Percentiles rank a stretch among this genome's conserved stretches.
Conservation (phyloP, 2,888 invertebrate genomes). For the Eupithecia exiguata region DNA sequence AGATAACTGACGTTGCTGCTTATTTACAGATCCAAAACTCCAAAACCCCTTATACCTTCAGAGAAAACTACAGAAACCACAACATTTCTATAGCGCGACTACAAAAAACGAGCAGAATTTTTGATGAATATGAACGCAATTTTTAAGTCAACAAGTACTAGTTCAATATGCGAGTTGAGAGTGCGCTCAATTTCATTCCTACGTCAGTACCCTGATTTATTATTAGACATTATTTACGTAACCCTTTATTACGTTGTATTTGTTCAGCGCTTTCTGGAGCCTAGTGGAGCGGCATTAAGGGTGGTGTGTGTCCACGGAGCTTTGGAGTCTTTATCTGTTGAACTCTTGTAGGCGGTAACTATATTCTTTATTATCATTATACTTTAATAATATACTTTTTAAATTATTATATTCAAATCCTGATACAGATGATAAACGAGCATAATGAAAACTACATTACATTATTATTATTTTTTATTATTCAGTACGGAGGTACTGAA, state of each 20-base stretch:
- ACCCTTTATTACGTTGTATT: background rate
- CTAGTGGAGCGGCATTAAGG: background rate
- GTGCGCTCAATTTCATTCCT: background rate
- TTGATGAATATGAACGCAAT: background rate
- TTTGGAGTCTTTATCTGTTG: background rate
- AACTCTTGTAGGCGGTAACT: background rate
- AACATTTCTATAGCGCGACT: background rate
- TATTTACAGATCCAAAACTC: background rate
- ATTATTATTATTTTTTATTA: constrained; percentile 55
- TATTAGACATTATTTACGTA: background rate
- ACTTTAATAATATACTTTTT: too few relatives aligned
- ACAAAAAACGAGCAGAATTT: background rate
- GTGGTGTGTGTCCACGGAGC: background rate
- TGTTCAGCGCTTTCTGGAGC: background rate
- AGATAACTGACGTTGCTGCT: background rate
- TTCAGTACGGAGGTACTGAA: too few relatives aligned
- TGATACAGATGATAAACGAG: background rate
- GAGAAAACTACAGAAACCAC: background rate
- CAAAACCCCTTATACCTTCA: background rate
- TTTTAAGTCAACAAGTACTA: background rate
- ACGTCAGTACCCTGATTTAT: background rate
- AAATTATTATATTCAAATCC: background rate
- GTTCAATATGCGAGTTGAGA: background rate
- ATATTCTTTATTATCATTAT: too few relatives aligned
- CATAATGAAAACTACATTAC: constrained; percentile 11